Evolutionary conservation across 2,113 vertebrate species (phyloP), one percentile per base, ranked within the genome.

Genomic region (Corythornis cristatus): DNA sequence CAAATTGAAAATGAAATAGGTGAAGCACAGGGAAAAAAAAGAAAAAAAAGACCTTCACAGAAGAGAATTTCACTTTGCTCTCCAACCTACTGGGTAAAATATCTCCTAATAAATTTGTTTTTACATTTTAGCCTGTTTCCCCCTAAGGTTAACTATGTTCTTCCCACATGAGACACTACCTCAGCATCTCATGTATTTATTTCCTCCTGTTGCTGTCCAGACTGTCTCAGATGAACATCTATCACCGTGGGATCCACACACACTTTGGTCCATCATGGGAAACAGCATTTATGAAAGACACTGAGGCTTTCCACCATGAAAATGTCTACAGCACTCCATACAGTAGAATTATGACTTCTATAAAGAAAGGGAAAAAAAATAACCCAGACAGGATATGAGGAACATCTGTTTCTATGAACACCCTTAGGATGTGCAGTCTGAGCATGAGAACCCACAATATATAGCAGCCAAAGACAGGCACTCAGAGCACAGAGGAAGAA

Each of bases 381-480:
- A 90, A 76, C 42, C 51, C 37, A 85, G 86, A 71, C 50, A 88
- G 65, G 77, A 56, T 89, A 77, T 65, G 88, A 93, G 46, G 84
- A 94, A 96, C 84, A 95, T 88, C 89, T 92, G 89, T 95, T 95
- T 93, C 74, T 12, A 77, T 87, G 93, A 96, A 89, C 84, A 94
- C 83, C 67, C 81, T 56, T 76, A 88, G 94, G 93, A 94, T 91
- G 67, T 61, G 23, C 74, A 80, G 81, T 45, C 87, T 86, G 86
- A 92, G 91, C 62, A 94, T 51, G 70, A 94, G 79, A 88, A 81
- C 82, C 12, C 50, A 40, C 65, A 77, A 51, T 25, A 88, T 17
- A 83, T 3, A 73, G 56, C 25, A 70, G 54, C 57, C 14, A 73
- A 76, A 84, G 58, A 42, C 28, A 89, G 54, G 67, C 56, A 72